phyloP scores from a whole-genome alignment of 2,113 vertebrate species.

The Epinephelus moara region DNA sequence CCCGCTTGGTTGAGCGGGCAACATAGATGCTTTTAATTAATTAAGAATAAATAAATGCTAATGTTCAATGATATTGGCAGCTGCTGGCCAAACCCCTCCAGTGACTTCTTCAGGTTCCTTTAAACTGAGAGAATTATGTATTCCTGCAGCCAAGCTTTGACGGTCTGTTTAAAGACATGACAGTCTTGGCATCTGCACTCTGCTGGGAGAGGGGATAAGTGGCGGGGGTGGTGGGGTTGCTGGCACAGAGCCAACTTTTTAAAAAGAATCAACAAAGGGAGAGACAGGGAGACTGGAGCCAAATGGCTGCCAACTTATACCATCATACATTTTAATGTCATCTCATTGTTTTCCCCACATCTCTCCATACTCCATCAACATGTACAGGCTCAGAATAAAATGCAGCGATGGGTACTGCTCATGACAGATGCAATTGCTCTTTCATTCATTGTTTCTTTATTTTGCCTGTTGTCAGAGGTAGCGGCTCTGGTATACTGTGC shows the following conservation, averaged over 20 bases:
- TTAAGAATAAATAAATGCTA: background rate
- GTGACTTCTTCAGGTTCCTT: background rate
- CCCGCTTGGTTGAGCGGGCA: too few species aligned
- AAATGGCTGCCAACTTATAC: background rate
- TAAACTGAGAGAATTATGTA: background rate
- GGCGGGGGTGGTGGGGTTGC: background rate
- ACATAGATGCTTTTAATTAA: background rate
- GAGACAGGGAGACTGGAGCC: background rate
- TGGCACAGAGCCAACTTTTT: background rate
- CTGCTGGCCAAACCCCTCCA: background rate
- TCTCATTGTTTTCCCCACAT: background rate
- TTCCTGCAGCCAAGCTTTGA: constrained; percentile 9
- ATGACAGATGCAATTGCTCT: constrained; percentile 45
- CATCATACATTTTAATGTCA: background rate
- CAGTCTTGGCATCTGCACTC: background rate
- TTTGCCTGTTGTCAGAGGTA: constrained; percentile 14
- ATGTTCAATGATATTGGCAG: background rate
- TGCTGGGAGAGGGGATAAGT: too few species aligned
- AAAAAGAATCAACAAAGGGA: background rate
- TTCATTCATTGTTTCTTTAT: background rate
- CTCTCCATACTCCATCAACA: background rate
- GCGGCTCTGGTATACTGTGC: background rate
- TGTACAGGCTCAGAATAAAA: constrained; percentile 3
- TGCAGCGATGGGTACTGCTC: background rate
- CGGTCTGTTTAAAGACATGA: constrained; percentile 21